Percentiles rank a stretch among this genome's conserved stretches.
These are phyloP conservation scores for Nasonovia ribisnigri DNA, from an alignment of 2,888 invertebrate species.

Conservation along the genomic window DNA sequence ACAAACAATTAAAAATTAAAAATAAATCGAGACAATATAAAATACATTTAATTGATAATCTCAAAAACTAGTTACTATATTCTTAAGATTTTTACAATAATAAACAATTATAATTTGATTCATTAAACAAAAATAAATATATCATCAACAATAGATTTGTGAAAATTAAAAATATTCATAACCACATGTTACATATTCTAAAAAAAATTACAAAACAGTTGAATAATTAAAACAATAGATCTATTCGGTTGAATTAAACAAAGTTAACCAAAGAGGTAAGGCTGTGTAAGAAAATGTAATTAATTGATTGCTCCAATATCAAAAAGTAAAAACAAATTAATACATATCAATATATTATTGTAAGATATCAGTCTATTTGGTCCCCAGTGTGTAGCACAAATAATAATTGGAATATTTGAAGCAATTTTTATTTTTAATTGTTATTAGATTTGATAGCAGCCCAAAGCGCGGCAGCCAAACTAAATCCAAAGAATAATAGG, in stretches of 20 bases:
- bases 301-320: neutral
- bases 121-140: neutral
- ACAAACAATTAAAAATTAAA: neutral
- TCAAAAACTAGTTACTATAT: no score
- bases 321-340: conserved; percentile 39
- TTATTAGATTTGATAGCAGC: conserved; percentile 63
- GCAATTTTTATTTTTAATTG: conserved; percentile 14
- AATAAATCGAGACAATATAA: neutral
- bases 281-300: neutral
- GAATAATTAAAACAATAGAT: neutral
- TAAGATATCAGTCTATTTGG: conserved; percentile 62
- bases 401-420: conserved; percentile 48
- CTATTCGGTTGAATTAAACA: neutral
- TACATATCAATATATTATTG: conserved; percentile 29
- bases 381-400: conserved; percentile 51
- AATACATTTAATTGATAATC: neutral
- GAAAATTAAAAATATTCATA: neutral
- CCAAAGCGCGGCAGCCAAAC: conserved; percentile 68
- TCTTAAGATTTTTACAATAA: neutral
- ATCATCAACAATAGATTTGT: neutral
- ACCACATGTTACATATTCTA: neutral
- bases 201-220: neutral
- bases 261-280: neutral
- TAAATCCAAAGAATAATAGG: conserved; percentile 67
- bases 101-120: neutral